These are phyloP conservation scores for Turritopsis rubra DNA, from an alignment of 30 jellyfish, hydroid and myxozoan genomes.

Conservation along the genomic window DNA sequence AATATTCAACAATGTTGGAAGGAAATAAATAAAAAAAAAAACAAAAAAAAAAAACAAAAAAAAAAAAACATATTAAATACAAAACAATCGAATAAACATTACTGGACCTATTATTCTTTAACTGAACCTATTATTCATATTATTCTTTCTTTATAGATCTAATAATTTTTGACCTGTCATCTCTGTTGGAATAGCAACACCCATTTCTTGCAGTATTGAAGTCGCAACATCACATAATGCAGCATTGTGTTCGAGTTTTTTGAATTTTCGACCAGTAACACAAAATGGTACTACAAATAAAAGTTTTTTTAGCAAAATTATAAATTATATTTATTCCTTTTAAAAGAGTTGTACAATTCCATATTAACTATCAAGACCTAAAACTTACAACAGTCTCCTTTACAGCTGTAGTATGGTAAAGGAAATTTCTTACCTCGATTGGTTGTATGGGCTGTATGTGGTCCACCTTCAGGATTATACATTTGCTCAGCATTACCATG, in stretches of 20 bases:
- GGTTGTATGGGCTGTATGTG: conserved; percentile 98
- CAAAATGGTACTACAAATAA: conserved; percentile 81
- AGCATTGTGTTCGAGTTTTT: conserved; percentile 66
- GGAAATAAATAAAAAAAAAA: no score
- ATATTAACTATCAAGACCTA: background rate
- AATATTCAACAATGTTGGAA: no score
- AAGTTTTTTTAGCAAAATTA: background rate
- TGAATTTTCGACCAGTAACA: conserved; percentile 65
- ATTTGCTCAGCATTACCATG: conserved; percentile 99
- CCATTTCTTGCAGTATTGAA: conserved; percentile 76
- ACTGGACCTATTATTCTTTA: no score
- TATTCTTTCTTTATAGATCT: background rate
- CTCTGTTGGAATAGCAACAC: conserved; percentile 79
- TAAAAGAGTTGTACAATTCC: background rate
- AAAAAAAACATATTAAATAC: no score
- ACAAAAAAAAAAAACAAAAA: no score
- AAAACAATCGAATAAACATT: no score
- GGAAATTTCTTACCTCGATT: conserved; percentile 56
- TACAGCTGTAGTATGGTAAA: background rate
- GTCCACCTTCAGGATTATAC: conserved; percentile 93
- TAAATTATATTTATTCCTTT: background rate
- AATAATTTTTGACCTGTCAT: conserved; percentile 91
- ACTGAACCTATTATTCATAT: no score
- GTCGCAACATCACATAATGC: conserved; percentile 99
- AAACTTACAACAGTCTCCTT: background rate